Percentiles rank a stretch among this genome's conserved stretches.
These are phyloP conservation scores for Etheostoma cragini DNA, from an alignment of 2,113 vertebrate genomes.

Conservation along the genomic window DNA sequence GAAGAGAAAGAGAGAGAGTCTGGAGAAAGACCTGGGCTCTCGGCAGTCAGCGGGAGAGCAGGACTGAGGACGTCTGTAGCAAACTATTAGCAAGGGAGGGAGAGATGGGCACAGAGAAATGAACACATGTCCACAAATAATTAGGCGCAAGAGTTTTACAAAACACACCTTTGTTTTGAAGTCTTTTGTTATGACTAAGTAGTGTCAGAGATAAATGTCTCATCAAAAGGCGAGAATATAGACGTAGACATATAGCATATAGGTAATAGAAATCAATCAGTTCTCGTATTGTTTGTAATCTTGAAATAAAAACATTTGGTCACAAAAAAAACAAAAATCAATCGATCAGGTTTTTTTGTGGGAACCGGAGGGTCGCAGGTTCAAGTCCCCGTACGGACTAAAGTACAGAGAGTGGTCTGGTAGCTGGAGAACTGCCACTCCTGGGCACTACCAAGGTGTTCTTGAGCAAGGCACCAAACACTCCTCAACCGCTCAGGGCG, in stretches of 20 bases:
- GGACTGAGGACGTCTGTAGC: conserved; percentile 75
- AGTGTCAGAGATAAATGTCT: not conserved
- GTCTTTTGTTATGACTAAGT: not conserved
- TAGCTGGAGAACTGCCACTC: too few species aligned
- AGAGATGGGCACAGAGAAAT: conserved; percentile 46
- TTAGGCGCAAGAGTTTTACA: not conserved
- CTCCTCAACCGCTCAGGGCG: too few species aligned
- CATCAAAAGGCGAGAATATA: not conserved
- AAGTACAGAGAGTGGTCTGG: too few species aligned
- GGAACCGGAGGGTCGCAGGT: too few species aligned
- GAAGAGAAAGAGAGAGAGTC: conserved; percentile 52
- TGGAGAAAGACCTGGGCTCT: conserved; percentile 49
- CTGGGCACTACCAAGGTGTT: too few species aligned
- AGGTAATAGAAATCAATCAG: not conserved
- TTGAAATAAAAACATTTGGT: too few species aligned
- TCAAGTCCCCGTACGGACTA: too few species aligned
- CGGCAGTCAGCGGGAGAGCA: conserved; percentile 54
- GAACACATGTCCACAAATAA: conserved; percentile 28
- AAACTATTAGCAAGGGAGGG: conserved; percentile 72
- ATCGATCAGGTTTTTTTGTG: too few species aligned
- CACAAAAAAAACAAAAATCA: too few species aligned
- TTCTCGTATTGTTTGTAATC: too few species aligned
- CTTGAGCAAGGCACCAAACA: too few species aligned
- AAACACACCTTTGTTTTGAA: not conserved
- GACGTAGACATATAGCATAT: too few species aligned